Conservation (phyloP, 2,888 invertebrate genomes). For the Tortricodes alternella region DNA sequence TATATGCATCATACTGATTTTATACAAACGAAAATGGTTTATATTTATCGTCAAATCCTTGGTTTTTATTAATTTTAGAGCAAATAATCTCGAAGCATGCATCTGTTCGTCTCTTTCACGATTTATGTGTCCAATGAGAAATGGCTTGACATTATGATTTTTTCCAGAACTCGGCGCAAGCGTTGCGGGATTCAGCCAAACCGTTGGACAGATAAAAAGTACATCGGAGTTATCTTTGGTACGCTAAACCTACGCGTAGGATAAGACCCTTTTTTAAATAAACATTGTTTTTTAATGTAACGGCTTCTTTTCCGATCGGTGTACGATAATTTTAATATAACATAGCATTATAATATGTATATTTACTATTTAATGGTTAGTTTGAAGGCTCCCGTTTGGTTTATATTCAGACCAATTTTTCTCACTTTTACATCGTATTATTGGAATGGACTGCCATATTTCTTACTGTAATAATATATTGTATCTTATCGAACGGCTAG, state of each 20-base stretch:
- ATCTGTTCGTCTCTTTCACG: slow-evolving; percentile 62
- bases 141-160: slow-evolving; percentile 5
- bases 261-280: slow-evolving; percentile 69
- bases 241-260: slow-evolving; percentile 72
- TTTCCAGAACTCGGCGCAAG: background rate
- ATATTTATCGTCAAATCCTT: background rate
- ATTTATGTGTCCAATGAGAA: slow-evolving; percentile 54
- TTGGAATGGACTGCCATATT: slow-evolving; percentile 78
- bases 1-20: slow-evolving; percentile 27
- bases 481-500: slow-evolving; percentile 32
- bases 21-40: slow-evolving; percentile 9
- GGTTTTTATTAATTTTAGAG: slow-evolving; percentile 21
- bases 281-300: slow-evolving; percentile 74
- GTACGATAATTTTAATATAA: slow-evolving; percentile 59
- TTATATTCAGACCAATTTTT: slow-evolving; percentile 78
- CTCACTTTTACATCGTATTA: slow-evolving; percentile 72
- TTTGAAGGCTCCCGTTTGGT: slow-evolving; percentile 58
- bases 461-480: slow-evolving; percentile 55
- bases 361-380: slow-evolving; percentile 63
- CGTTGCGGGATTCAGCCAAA: slow-evolving; percentile 3
- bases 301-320: slow-evolving; percentile 74
- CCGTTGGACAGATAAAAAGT: slow-evolving; percentile 52
- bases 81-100: slow-evolving; percentile 45
- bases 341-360: slow-evolving; percentile 60
- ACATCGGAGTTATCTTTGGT: slow-evolving; percentile 62